phyloP scores from a whole-genome alignment of 2,797 vertebrate species.

The Nasua narica region DNA sequence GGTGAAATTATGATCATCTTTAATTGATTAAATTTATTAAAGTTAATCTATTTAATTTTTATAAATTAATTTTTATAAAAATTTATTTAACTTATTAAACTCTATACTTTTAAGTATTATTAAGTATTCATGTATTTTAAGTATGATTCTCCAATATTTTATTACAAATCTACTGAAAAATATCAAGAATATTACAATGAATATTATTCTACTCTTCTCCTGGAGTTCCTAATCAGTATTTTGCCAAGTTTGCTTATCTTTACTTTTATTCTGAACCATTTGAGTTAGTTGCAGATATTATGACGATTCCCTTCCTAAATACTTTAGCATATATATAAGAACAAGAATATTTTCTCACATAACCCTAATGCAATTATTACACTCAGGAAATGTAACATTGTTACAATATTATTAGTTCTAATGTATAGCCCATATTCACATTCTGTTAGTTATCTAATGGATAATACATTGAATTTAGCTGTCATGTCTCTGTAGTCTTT shows the following conservation, averaged over 20 bases:
- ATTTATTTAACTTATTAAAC: not conserved
- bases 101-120: not conserved
- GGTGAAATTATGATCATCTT: not conserved
- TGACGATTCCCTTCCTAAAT: constrained; percentile 17
- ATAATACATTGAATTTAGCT: constrained; percentile 32
- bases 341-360: constrained; percentile 40
- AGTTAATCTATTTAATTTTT: too few species aligned
- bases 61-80: too few species aligned
- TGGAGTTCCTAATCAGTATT: constrained; percentile 18
- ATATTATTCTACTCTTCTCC: not conserved
- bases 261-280: not conserved
- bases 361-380: not conserved
- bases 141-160: not conserved
- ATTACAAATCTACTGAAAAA: constrained; percentile 43
- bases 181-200: not conserved
- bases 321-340: constrained; percentile 18
- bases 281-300: constrained; percentile 27
- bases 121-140: not conserved
- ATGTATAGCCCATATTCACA: not conserved
- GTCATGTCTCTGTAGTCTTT: not conserved
- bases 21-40: not conserved
- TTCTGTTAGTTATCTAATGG: not conserved
- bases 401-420: constrained; percentile 6
- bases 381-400: not conserved
- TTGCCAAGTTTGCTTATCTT: constrained; percentile 11